Evolutionary conservation across 2,888 invertebrate species (phyloP), one percentile per base, ranked within the genome.

Genomic region (Harmothoe impar): DNA sequence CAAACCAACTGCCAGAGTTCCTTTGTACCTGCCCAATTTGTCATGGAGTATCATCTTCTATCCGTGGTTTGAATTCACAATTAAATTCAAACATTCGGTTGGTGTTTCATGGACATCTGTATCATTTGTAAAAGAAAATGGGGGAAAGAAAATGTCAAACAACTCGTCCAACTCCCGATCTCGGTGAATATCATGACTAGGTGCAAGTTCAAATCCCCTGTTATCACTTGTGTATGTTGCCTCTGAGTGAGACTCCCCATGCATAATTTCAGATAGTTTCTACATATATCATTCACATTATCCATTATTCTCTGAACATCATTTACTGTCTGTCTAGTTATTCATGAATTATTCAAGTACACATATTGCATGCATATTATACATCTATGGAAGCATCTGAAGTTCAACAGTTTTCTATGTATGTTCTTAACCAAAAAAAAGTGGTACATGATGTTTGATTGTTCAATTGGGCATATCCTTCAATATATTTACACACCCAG

Each of bases 241-340:
- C 3, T 62, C 20, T n/a, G n/a, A n/a, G n/a, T 62, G 10, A 62
- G 12, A 20, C 62, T 12, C 7, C 20, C 62, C 62, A 62, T 62
- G 62, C 20, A 62, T 62, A 20, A 62, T n/a, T 20, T 62, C 62
- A 62, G 3, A 5, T 7, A 20, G n/a, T 1, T 62, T 62, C 62
- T n/a, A n/a, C 62, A 62, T 62, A 62, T 62, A 62, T 62, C 62
- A 62, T n/a, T 62, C 23, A 7, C 62, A 62, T n/a, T 20, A 62
- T 62, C n/a, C 62, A 62, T 62, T 62, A 62, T n/a, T 62, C n/a
- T 62, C 62, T 62, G 7, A 62, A 62, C 62, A 62, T 62, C 62
- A 62, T 62, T 20, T 62, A 20, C 1, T n/a, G 62, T n/a, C 20
- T 62, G 20, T 62, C 62, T 62, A 62, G 20, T 62, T 62, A n/a